phyloP scores from a whole-genome alignment of 2,113 vertebrate species.

The Saimiri boliviensis region DNA sequence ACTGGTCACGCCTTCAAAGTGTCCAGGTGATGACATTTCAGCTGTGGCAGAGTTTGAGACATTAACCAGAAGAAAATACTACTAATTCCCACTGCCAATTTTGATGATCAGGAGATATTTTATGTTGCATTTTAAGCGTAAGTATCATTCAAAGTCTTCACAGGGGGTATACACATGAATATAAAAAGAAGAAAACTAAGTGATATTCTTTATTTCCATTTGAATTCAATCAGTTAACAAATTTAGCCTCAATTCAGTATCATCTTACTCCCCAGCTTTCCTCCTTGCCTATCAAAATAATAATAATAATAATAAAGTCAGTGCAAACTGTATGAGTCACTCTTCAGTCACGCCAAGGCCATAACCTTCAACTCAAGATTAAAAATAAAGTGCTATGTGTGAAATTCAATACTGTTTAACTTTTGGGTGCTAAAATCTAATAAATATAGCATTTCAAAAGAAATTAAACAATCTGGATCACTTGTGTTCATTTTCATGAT shows the following conservation, averaged over 20 bases:
- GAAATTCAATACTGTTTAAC: constrained; percentile 77
- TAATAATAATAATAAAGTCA: constrained; percentile 14
- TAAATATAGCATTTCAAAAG: constrained; percentile 81
- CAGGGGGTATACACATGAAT: background rate
- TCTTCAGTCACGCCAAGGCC: constrained; percentile 50
- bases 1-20: background rate
- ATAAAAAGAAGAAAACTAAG: constrained; percentile 35
- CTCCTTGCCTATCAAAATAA: constrained; percentile 50
- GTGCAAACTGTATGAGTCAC: constrained; percentile 57
- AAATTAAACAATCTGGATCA: constrained; percentile 80
- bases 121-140: constrained; percentile 1
- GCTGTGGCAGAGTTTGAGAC: background rate
- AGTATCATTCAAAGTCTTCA: constrained; percentile 15
- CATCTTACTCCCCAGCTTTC: constrained; percentile 37
- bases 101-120: constrained; percentile 28
- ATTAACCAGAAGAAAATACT: background rate
- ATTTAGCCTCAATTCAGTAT: constrained; percentile 28
- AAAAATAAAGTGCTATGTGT: constrained; percentile 64
- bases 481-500: constrained; percentile 69
- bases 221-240: constrained; percentile 26
- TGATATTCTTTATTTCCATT: background rate
- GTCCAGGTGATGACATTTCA: background rate
- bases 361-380: constrained; percentile 68
- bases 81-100: background rate
- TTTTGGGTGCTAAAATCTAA: constrained; percentile 69